Evolutionary conservation across 2,113 vertebrate species (phyloP).

Genomic region (Mungos mungo): DNA sequence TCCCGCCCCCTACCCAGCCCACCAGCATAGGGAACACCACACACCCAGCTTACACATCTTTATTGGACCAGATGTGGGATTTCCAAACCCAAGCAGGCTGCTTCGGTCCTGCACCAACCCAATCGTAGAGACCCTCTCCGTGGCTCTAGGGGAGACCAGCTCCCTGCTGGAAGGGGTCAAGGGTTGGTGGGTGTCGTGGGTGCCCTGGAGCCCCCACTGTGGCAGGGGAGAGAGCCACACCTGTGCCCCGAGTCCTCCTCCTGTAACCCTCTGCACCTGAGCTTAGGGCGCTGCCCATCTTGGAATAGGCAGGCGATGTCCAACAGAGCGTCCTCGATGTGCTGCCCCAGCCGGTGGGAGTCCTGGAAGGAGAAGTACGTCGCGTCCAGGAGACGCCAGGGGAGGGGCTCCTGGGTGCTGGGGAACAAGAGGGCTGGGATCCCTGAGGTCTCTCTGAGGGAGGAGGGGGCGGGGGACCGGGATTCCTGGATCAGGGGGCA

Average conservation of each 20-base stretch:
- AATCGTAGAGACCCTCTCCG: background rate
- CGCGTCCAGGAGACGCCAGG: background rate
- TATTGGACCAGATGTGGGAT: slow-evolving; percentile 45
- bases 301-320: slow-evolving; percentile 87
- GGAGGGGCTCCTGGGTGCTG: background rate
- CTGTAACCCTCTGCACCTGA: background rate
- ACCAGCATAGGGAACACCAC: background rate
- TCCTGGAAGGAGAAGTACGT: slow-evolving; percentile 77
- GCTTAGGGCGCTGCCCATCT: background rate
- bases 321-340: slow-evolving; percentile 86
- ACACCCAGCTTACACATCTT: slow-evolving; percentile 45
- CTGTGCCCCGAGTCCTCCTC: background rate
- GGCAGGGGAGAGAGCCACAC: background rate
- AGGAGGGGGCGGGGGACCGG: no score
- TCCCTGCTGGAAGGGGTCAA: slow-evolving; percentile 28
- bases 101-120: background rate
- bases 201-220: background rate
- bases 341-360: slow-evolving; percentile 87
- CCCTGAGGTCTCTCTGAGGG: background rate
- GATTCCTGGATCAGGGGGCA: background rate
- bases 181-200: background rate
- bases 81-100: background rate
- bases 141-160: slow-evolving; percentile 45
- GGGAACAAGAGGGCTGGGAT: background rate
- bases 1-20: background rate